phyloP scores from a whole-genome alignment of 2,113 vertebrate species.

The Gallinago jamesoni region DNA sequence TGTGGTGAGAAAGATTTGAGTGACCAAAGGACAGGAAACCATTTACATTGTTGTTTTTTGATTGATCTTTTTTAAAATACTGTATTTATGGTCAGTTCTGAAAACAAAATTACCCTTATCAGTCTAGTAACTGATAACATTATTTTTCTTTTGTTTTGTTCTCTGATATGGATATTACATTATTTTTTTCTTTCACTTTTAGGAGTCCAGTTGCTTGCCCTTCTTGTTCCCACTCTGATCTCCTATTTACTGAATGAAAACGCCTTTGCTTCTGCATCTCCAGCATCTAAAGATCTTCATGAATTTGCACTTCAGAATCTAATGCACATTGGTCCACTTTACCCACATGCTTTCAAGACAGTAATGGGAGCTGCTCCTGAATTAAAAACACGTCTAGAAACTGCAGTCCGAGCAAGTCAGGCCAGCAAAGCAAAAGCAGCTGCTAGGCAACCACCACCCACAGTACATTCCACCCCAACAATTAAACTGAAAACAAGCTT shows the following conservation, averaged over 20 bases:
- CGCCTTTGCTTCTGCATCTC: slow-evolving; percentile 84
- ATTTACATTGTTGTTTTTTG: not conserved
- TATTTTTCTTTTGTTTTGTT: not conserved
- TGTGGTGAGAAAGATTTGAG: not conserved
- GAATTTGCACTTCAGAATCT: slow-evolving; percentile 97
- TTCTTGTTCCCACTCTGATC: slow-evolving; percentile 92
- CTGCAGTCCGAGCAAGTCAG: slow-evolving; percentile 92
- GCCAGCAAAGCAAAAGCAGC: slow-evolving; percentile 93
- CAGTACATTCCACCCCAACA: slow-evolving; percentile 89
- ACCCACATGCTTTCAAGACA: slow-evolving; percentile 94
- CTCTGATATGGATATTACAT: not conserved
- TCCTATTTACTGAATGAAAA: slow-evolving; percentile 96
- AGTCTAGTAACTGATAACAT: not conserved
- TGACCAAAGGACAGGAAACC: not conserved
- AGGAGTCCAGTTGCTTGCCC: slow-evolving; percentile 95
- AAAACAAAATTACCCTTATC: not conserved
- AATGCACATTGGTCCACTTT: slow-evolving; percentile 96
- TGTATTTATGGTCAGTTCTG: not conserved
- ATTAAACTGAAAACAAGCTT: slow-evolving; percentile 99
- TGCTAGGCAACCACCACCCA: slow-evolving; percentile 84
- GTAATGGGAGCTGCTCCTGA: slow-evolving; percentile 97
- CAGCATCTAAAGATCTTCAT: slow-evolving; percentile 88
- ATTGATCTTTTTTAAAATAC: not conserved
- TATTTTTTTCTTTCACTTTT: not conserved
- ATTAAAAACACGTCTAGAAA: slow-evolving; percentile 92